phyloP scores from a whole-genome alignment of 2,888 invertebrate species.

The Epistrophe grossulariae region DNA sequence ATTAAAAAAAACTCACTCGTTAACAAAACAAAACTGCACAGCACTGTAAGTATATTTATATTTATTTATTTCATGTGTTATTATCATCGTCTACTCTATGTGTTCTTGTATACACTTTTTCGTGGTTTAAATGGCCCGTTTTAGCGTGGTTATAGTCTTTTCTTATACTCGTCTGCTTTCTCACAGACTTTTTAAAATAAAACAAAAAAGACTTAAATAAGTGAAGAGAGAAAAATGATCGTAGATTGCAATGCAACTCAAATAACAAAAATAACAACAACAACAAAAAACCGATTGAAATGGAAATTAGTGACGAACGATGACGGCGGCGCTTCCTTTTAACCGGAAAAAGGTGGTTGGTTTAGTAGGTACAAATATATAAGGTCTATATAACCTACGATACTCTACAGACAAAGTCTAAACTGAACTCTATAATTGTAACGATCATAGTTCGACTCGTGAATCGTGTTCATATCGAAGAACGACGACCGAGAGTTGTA shows the following conservation, averaged over 20 bases:
- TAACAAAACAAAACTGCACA: not conserved
- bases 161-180: slow-evolving; percentile 67
- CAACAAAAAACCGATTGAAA: slow-evolving; percentile 54
- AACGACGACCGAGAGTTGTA: not conserved
- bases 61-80: slow-evolving; percentile 5
- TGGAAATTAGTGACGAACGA: slow-evolving; percentile 64
- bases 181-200: slow-evolving; percentile 19
- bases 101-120: slow-evolving; percentile 28
- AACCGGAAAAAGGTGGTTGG: slow-evolving; percentile 27
- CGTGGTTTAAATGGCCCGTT: slow-evolving; percentile 65
- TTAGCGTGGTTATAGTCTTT: slow-evolving; percentile 15
- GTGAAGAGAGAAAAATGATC: slow-evolving; percentile 19
- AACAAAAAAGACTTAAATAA: not conserved
- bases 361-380: not conserved
- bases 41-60: not conserved
- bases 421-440: slow-evolving; percentile 47
- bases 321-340: slow-evolving; percentile 55
- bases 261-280: not conserved
- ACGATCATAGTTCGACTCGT: slow-evolving; percentile 62
- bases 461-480: slow-evolving; percentile 47
- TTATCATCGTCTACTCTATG: slow-evolving; percentile 46
- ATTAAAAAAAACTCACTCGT: not conserved
- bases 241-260: slow-evolving; percentile 9
- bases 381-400: not conserved
- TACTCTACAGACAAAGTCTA: not conserved